Conservation (phyloP, 2,888 invertebrate genomes). For the Omphaloscelis lunosa region DNA sequence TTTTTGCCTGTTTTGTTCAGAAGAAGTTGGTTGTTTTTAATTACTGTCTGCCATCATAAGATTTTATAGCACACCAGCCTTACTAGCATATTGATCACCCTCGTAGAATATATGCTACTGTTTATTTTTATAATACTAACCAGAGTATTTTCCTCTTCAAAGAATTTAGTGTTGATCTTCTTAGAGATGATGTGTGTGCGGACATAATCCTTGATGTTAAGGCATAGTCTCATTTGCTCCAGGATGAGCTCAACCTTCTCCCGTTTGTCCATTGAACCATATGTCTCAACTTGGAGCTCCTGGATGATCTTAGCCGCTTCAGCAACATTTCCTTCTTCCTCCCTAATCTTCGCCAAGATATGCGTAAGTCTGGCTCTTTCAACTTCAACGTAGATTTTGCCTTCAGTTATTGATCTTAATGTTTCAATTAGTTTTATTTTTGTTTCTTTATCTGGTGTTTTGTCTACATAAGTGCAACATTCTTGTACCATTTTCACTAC, state of each 20-base stretch:
- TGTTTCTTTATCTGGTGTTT: constrained; percentile 97
- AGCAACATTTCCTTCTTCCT: constrained; percentile 95
- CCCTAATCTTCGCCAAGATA: constrained; percentile 95
- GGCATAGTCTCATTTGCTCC: constrained; percentile 99
- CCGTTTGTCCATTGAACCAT: constrained; percentile 99
- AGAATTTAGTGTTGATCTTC: constrained; percentile 99
- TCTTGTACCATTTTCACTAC: constrained; percentile 99
- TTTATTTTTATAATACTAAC: constrained; percentile 74
- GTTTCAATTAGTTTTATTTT: constrained; percentile 99
- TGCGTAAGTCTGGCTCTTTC: constrained; percentile 99
- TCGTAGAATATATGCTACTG: too few species aligned
- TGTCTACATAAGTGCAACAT: constrained; percentile 97
- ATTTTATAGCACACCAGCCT: too few species aligned
- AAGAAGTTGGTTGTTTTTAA: too few species aligned
- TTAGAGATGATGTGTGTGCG: constrained; percentile 99
- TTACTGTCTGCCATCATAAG: too few species aligned
- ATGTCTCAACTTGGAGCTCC: constrained; percentile 98
- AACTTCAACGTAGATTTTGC: constrained; percentile 99
- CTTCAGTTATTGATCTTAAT: constrained; percentile 98
- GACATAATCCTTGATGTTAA: constrained; percentile 98
- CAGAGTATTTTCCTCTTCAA: constrained; percentile 95
- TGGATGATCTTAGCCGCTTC: constrained; percentile 98
- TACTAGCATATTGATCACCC: not conserved
- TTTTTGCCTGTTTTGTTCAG: too few species aligned
- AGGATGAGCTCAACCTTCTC: constrained; percentile 99